phyloP scores from a whole-genome alignment of 2,113 vertebrate species.

The Ceyx cyanopectus region DNA sequence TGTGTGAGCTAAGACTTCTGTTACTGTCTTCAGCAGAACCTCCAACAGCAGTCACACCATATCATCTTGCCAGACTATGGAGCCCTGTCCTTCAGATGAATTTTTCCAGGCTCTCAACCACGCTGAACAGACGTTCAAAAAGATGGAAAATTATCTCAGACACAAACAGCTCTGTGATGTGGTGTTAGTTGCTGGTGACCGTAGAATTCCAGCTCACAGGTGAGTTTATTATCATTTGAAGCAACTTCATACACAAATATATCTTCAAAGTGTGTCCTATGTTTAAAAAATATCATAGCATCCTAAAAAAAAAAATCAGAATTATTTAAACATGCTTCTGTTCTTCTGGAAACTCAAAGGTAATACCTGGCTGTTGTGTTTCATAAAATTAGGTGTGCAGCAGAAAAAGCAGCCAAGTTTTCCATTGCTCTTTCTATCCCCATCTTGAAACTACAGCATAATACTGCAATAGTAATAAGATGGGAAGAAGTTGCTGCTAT shows the following conservation, averaged over 20 bases:
- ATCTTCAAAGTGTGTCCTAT: neutral
- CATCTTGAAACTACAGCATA: neutral
- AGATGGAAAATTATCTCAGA: conserved; percentile 96
- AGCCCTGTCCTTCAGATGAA: conserved; percentile 93
- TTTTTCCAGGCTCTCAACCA: conserved; percentile 95
- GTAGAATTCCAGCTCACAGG: conserved; percentile 97
- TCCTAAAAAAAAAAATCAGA: neutral
- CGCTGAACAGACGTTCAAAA: conserved; percentile 93
- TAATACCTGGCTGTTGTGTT: neutral
- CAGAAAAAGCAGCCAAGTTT: too few relatives aligned
- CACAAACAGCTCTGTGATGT: conserved; percentile 95
- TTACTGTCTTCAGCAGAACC: conserved; percentile 79
- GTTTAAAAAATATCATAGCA: neutral
- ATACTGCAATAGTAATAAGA: neutral
- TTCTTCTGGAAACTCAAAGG: neutral
- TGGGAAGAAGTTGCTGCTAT: neutral
- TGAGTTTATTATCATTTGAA: conserved; percentile 55
- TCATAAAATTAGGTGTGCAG: too few relatives aligned
- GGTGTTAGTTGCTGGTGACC: conserved; percentile 92
- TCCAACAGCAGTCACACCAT: conserved; percentile 91
- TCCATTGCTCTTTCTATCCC: neutral
- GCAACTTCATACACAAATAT: neutral
- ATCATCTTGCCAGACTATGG: conserved; percentile 91
- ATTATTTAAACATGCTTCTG: neutral
- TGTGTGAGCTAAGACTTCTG: neutral